phyloP scores from a whole-genome alignment of 1,140 invertebrate genomes.

The Aphaenogaster rudis region DNA sequence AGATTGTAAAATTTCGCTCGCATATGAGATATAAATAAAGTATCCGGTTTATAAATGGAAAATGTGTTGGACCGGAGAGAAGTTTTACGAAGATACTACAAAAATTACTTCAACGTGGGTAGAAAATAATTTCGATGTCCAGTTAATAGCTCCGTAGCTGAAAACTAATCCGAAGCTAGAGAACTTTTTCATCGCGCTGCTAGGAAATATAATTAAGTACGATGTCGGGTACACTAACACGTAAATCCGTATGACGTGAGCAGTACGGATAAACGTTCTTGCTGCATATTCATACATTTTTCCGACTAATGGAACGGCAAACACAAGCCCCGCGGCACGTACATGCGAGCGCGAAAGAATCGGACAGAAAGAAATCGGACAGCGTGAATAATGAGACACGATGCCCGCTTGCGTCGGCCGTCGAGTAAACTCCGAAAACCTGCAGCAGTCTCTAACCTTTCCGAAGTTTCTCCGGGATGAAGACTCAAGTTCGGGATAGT shows the following conservation, averaged over 20 bases:
- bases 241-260: slow-evolving; percentile 26
- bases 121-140: slow-evolving; percentile 14
- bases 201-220: slow-evolving; percentile 21
- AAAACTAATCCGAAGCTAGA: background rate
- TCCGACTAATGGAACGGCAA: slow-evolving; percentile 52
- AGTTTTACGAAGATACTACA: background rate
- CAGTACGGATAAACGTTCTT: slow-evolving; percentile 22
- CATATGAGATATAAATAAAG: background rate
- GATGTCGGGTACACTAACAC: background rate
- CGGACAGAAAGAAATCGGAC: slow-evolving; percentile 53
- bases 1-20: background rate
- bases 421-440: slow-evolving; percentile 26
- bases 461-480: slow-evolving; percentile 20
- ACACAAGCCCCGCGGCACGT: background rate
- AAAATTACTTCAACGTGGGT: background rate
- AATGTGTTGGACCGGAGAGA: background rate
- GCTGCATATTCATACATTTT: slow-evolving; percentile 63
- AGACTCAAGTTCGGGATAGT: background rate
- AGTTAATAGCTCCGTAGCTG: slow-evolving; percentile 10
- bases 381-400: slow-evolving; percentile 55
- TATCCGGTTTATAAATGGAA: background rate
- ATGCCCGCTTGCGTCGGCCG: background rate
- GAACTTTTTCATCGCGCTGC: background rate
- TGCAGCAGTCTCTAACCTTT: slow-evolving; percentile 26
- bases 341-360: slow-evolving; percentile 38